Base-by-base conservation (phyloP, 2,888 invertebrate species). In the Smittia sp. region DNA sequence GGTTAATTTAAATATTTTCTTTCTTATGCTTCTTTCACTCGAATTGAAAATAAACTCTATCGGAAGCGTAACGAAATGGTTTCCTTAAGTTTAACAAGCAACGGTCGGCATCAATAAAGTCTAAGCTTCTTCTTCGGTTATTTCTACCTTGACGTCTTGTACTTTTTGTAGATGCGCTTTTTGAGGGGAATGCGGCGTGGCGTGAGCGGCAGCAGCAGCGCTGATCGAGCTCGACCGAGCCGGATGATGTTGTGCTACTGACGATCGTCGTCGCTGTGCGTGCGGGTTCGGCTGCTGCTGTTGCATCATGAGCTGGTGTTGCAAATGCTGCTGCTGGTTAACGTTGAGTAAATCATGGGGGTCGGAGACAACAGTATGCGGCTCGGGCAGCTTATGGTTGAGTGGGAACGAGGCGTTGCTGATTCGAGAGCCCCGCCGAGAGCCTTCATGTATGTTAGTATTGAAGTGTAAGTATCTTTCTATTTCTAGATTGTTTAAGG, bases 351-450 rank as follows among this genome's bases (percentile, higher is more conserved):
- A 58, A 25, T 70, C 52, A 32, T 32, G 25, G 6, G 70, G 70
- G 54, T 70, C 46, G n/a, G 70, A 18, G 27, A 70, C 70, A 15
- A 70, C 22, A 4, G 46, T 24, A 15, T 70, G 70, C 13, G 13
- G 46, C n/a, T 46, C 46, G 13, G 46, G 46, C 4, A 46, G 13
- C 4, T 58, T 58, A 15, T 58, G 58, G 22, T 58, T 20, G 7
- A n/a, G 58, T 58, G 88, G 86, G 76, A 88, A 82, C 25, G 92
- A 91, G 74, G 90, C 89, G 77, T 89, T 92, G 80, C 91, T 90
- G 67, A 88, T 89, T 79, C 89, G 87, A 75, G 92, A 92, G 75
- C 90, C 91, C 75, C 91, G 87, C 76, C 90, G 86, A 76, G 86
- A 85, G 77, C 86, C 86, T 74, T 27, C 65, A 69, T 75, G 46